phyloP scores from a whole-genome alignment of 2,797 vertebrate genomes.

The Sylvia borin region DNA sequence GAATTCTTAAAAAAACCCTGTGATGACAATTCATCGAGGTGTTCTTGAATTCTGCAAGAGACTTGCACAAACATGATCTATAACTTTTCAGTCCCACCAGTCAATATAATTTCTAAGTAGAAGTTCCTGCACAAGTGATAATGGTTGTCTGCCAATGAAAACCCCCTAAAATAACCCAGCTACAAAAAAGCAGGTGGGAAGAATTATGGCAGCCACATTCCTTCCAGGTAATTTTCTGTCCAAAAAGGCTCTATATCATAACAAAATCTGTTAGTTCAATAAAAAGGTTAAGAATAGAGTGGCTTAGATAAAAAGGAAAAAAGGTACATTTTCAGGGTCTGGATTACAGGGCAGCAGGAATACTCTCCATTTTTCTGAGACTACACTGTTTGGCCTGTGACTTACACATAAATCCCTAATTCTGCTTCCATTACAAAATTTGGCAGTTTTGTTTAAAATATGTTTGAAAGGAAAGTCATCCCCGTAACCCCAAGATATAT shows the following conservation, averaged over 20 bases:
- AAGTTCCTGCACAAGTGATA: not conserved
- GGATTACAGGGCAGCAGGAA: not conserved
- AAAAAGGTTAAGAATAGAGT: not conserved
- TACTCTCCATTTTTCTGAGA: not conserved
- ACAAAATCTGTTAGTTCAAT: not conserved
- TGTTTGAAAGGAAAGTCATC: not conserved
- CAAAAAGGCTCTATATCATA: no score
- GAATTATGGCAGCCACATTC: not conserved
- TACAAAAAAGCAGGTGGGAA: not conserved
- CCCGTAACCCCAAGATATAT: fast-evolving
- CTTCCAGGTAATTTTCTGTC: not conserved
- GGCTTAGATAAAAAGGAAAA: not conserved
- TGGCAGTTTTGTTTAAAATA: not conserved
- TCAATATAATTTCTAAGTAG: not conserved
- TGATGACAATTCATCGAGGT: not conserved
- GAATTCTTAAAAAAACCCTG: not conserved
- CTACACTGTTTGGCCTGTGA: not conserved
- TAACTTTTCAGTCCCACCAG: not conserved
- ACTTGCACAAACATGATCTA: not conserved
- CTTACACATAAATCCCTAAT: not conserved
- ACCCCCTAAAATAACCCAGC: not conserved
- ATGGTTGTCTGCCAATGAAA: not conserved
- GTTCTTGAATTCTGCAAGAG: not conserved
- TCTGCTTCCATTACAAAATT: not conserved
- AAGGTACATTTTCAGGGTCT: not conserved